Evolutionary conservation across 2,797 vertebrate species (phyloP).

Genomic region (Heliangelus exortis): DNA sequence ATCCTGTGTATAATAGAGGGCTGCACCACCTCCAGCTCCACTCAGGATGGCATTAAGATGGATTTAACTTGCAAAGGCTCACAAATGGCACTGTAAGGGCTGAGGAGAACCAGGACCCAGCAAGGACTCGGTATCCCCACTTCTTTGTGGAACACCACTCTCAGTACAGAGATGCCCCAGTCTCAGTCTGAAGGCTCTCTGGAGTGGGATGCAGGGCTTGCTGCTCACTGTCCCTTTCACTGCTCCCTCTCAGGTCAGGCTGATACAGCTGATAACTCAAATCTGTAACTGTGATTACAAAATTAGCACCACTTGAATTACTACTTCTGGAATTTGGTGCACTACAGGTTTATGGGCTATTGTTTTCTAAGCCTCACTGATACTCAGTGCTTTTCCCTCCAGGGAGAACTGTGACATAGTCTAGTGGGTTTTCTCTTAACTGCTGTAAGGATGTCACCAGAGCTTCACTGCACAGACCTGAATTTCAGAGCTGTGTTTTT

Average conservation of each 20-base stretch:
- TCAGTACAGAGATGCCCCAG: neutral
- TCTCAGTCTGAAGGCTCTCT: neutral
- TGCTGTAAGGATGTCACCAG: neutral
- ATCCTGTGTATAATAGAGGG: neutral
- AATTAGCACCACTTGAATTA: neutral
- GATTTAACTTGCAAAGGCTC: neutral
- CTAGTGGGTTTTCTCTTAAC: neutral
- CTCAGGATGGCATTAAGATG: neutral
- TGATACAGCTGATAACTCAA: neutral
- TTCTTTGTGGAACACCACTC: neutral
- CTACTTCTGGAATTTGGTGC: neutral
- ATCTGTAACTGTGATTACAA: neutral
- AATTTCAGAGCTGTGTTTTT: neutral
- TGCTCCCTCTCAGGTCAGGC: neutral
- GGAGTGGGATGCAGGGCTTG: rapidly evolving
- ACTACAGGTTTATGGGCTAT: rapidly evolving
- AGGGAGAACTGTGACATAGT: neutral
- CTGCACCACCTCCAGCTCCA: neutral
- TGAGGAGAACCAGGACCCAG: neutral
- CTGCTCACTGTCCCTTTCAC: neutral
- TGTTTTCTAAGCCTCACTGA: neutral
- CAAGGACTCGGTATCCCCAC: neutral
- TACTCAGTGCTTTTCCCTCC: rapidly evolving
- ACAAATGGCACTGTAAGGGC: neutral
- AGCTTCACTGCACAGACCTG: neutral